These are phyloP conservation scores for Temnothorax unifasciatus DNA, from an alignment of 2,888 invertebrate species.

Conservation along the genomic window DNA sequence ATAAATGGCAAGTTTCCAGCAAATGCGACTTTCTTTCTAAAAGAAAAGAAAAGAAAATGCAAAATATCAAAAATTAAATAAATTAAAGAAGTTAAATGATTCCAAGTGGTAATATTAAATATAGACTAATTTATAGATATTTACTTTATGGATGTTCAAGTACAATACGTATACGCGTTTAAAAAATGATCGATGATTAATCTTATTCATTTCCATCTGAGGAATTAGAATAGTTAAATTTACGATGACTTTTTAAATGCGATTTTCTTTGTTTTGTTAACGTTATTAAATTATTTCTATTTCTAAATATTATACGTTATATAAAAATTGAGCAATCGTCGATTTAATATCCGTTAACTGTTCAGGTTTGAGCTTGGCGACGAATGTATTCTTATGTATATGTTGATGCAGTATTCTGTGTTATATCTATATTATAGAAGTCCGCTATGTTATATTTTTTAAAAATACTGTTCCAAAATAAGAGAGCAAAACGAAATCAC, in stretches of 20 bases:
- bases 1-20: slow-evolving; percentile 7
- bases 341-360: slow-evolving; percentile 17
- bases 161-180: neutral
- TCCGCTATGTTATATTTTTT: neutral
- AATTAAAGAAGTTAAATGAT: neutral
- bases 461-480: slow-evolving; percentile 36
- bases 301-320: slow-evolving; percentile 27
- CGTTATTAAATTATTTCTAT: neutral
- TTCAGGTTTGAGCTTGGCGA: neutral
- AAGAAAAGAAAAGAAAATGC: neutral
- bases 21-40: neutral
- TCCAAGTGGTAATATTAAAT: slow-evolving; percentile 18
- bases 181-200: neutral
- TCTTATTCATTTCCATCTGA: neutral
- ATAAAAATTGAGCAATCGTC: neutral
- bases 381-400: neutral
- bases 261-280: neutral
- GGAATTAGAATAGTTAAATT: neutral
- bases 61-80: neutral
- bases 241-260: neutral
- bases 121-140: slow-evolving; percentile 12
- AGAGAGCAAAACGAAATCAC: slow-evolving; percentile 20
- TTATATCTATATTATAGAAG: neutral
- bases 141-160: neutral
- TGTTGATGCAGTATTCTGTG: neutral